Conservation (phyloP, 1,140 invertebrate genomes). For the Wiebesia pumilae region DNA sequence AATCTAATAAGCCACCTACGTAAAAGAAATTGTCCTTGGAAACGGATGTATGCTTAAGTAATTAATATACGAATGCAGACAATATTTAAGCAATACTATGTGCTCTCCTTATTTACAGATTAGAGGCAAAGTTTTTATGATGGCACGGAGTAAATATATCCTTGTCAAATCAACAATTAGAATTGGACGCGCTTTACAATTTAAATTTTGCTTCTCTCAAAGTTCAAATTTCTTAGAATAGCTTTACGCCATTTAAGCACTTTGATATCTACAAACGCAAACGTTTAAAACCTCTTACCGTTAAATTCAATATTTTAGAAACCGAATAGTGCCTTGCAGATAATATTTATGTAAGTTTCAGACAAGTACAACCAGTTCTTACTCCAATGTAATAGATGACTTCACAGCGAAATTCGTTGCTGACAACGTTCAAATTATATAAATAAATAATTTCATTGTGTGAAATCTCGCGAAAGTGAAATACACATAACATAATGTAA, state of each 20-base stretch:
- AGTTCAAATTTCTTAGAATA: no score
- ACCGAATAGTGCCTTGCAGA: neutral
- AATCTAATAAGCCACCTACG: neutral
- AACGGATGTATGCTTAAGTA: neutral
- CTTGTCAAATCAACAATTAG: no score
- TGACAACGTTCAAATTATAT: conserved; percentile 4
- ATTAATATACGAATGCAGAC: neutral
- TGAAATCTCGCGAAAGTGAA: neutral
- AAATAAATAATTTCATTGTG: neutral
- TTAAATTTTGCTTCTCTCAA: no score
- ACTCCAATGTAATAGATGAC: neutral
- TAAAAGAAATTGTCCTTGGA: neutral
- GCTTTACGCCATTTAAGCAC: no score
- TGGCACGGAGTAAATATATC: no score
- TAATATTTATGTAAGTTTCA: conserved; percentile 2
- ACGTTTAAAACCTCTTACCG: no score
- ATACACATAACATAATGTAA: neutral
- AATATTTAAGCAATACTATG: neutral
- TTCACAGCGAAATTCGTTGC: neutral
- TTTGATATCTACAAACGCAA: no score
- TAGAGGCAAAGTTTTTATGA: no score
- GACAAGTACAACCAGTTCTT: neutral
- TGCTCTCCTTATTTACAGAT: no score
- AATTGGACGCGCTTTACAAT: no score
- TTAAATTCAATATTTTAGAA: neutral